These are phyloP conservation scores for Molanna angustata DNA, from an alignment of 2,888 invertebrate species.

Conservation along the genomic window DNA sequence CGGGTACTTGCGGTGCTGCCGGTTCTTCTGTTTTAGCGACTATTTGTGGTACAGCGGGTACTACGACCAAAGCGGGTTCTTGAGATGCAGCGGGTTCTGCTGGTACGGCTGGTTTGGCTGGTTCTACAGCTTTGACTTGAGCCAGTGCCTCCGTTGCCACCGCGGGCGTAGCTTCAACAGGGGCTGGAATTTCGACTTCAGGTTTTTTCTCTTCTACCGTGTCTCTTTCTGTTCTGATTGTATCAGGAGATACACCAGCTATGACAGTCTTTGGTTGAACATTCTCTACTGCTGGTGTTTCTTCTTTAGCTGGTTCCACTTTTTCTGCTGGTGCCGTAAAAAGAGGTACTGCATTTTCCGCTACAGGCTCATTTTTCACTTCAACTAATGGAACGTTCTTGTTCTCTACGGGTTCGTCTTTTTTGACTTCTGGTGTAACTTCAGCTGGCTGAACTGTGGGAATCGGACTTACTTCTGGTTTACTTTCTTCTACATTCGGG, in stretches of 20 bases:
- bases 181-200: constrained; percentile 37
- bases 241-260: constrained; percentile 18
- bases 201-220: constrained; percentile 34
- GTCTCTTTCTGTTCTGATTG: constrained; percentile 26
- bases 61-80: constrained; percentile 26
- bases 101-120: constrained; percentile 33
- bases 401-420: constrained; percentile 33
- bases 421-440: constrained; percentile 43
- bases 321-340: constrained; percentile 35
- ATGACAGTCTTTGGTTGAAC: constrained; percentile 13
- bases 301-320: constrained; percentile 38
- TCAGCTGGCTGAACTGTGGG: too few relatives aligned
- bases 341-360: constrained; percentile 28
- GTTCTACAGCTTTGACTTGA: constrained; percentile 31
- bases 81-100: constrained; percentile 30
- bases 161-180: constrained; percentile 34
- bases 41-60: constrained; percentile 27
- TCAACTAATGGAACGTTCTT: constrained; percentile 36
- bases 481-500: too few relatives aligned
- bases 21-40: constrained; percentile 34
- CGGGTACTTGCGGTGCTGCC: constrained; percentile 36
- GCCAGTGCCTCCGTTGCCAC: constrained; percentile 18
- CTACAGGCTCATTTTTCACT: constrained; percentile 39
- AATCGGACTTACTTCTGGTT: too few relatives aligned
- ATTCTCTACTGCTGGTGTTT: constrained; percentile 42